Evolutionary conservation across 1,140 invertebrate species (phyloP), one percentile per base, ranked within the genome.

Genomic region (Coenobita brevimanus): DNA sequence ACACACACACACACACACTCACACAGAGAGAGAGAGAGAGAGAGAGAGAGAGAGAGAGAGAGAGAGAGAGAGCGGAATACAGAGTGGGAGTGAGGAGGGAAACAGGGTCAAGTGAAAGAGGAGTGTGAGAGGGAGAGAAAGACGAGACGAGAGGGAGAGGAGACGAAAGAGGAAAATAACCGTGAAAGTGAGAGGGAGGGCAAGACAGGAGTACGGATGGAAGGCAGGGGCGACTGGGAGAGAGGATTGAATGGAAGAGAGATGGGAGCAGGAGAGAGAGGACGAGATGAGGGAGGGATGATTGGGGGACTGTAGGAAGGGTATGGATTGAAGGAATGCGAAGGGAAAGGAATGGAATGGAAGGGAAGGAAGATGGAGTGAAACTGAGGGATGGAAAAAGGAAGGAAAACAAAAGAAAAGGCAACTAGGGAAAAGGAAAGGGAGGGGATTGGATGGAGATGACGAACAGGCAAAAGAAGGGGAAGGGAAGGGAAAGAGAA

Each of bases 401-500:
- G 62, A 38, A 71, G 30, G 54, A n/a, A 57, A 57, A 13, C 10
- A 13, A n/a, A 57, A 57, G 54, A 57, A 57, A n/a, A 57, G 54
- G 54, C 13, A n/a, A 57, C 10, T 13, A n/a, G n/a, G 54, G n/a
- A 57, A 13, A 57, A 57, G 54, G 54, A 57, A 57, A 57, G 54
- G 54, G n/a, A 57, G 54, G 54, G 13, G 54, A n/a, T 10, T 13
- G 54, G n/a, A 71, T 30, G 36, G 3, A 3, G 67, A 36, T 17
- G 21, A 36, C 6, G 8, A 38, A n/a, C 2, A 36, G 3, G 6
- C 27, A 71, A 3, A 3, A 6, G 67, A 57, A n/a, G 54, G n/a
- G 54, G n/a, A 57, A 57, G 54, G 54, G 54, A n/a, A 57, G n/a
- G 54, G n/a, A 57, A 57, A 57, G 54, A 57, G n/a, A n/a, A n/a